Conservation (phyloP, 2,888 invertebrate genomes). For the Andrena bicolor region DNA sequence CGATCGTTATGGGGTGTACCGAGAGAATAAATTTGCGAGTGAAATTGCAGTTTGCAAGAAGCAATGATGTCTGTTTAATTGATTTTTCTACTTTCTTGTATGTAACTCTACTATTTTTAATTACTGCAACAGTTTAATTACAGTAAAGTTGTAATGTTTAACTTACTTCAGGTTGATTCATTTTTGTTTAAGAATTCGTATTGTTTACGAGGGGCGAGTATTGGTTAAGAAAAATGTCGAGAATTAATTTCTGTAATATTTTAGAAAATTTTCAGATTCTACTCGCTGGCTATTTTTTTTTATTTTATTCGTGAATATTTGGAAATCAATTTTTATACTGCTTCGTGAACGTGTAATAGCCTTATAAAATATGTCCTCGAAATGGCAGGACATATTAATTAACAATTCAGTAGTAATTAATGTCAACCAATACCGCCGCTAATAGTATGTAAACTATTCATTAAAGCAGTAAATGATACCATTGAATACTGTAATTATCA, state of each 20-base stretch:
- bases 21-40: too few species aligned
- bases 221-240: too few species aligned
- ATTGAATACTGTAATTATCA: background rate
- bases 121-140: too few species aligned
- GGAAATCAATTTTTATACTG: background rate
- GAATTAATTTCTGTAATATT: background rate
- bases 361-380: background rate
- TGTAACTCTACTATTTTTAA: too few species aligned
- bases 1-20: too few species aligned
- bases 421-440: background rate
- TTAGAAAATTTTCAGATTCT: background rate
- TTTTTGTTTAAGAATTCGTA: background rate
- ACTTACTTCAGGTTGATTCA: background rate
- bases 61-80: too few species aligned
- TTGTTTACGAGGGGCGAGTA: too few species aligned
- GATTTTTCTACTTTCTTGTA: too few species aligned
- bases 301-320: too few species aligned
- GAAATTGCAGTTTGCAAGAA: too few species aligned
- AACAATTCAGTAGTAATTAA: conserved; percentile 16
- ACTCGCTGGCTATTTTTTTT: too few species aligned
- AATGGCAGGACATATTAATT: background rate
- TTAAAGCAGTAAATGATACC: background rate
- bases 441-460: conserved; percentile 4
- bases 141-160: too few species aligned
- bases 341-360: background rate